Percentiles rank a stretch among this genome's conserved stretches.
Conservation (phyloP, 1,140 invertebrate genomes). For the Sycophaga agraensis region DNA sequence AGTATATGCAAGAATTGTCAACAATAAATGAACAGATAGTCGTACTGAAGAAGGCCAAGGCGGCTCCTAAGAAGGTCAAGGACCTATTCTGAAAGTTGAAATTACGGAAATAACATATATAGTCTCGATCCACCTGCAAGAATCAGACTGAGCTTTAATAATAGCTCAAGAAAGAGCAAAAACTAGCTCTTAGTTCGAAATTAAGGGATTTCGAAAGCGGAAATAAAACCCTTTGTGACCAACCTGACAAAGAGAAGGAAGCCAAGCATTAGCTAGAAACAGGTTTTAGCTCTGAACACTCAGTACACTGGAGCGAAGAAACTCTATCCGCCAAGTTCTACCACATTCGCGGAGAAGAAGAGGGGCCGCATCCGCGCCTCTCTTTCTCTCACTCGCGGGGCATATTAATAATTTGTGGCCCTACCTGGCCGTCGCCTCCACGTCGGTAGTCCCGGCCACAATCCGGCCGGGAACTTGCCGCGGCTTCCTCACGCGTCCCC, state of each 20-base stretch:
- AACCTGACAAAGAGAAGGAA: slow-evolving; percentile 94
- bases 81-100: slow-evolving; percentile 85
- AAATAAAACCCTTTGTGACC: slow-evolving; percentile 82
- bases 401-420: too few species aligned
- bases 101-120: slow-evolving; percentile 90
- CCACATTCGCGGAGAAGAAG: too few species aligned
- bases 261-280: slow-evolving; percentile 80
- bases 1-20: slow-evolving; percentile 85
- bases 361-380: too few species aligned
- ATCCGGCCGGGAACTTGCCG: too few species aligned
- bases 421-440: too few species aligned
- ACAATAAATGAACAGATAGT: slow-evolving; percentile 90
- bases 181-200: slow-evolving; percentile 84
- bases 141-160: slow-evolving; percentile 82
- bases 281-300: slow-evolving; percentile 71
- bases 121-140: slow-evolving; percentile 82
- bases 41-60: slow-evolving; percentile 82
- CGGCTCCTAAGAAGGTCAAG: slow-evolving; percentile 85
- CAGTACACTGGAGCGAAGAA: slow-evolving; percentile 81
- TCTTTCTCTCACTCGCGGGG: too few species aligned
- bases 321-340: too few species aligned
- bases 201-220: slow-evolving; percentile 88
- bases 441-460: too few species aligned
- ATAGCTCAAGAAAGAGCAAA: slow-evolving; percentile 93
- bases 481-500: too few species aligned